Base-by-base conservation (phyloP, 2,888 invertebrate genomes). In the Andricus quercusramuli region DNA sequence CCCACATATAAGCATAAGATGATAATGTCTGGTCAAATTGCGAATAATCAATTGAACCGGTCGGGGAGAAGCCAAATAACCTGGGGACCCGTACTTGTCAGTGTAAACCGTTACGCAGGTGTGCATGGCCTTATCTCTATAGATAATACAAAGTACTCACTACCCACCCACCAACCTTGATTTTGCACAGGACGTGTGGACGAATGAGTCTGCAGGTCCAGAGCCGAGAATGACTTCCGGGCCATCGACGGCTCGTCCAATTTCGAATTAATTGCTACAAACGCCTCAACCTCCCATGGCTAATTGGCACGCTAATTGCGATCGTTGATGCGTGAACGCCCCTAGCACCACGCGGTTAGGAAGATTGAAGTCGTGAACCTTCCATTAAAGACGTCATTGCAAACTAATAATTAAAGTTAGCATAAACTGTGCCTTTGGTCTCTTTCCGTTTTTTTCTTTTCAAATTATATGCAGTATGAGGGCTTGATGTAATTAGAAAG, bases 221-320 rank as follows among this genome's bases (percentile, higher is more conserved):
- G 59, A 74, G 51, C 74, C 37, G 74, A 74, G 56, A 81, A 79
- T 82, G 77, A 86, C 85, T 86, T 87, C 88, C 88, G 86, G 82
- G 77, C 59, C 74, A 74, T 70, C 79, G 80, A 66, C 83, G 84
- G 78, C 80, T 77, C 83, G 85, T 86, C 84, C 90, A 88, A 90
- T 89, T 87, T 86, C 87, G 85, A 82, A 88, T 87, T 89, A 87
- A 90, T 90, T 88, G 85, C 84, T 82, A 78, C 77, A 85, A 86
- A 84, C 83, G 85, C 78, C 83, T 79, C 77, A 79, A 77, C 67
- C 83, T 79, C 74, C 76, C 77, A 66, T 77, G 84, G 77, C 85
- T 90, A 89, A 89, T 90, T 88, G 87, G 81, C 83, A 85, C 86
- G 89, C 86, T 89, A 89, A 89, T 89, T 89, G 89, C 88, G 85